Evolutionary conservation across 2,888 invertebrate genomes (phyloP), one percentile per base, ranked within the genome.

Genomic region (Stenolophus ochropezus): DNA sequence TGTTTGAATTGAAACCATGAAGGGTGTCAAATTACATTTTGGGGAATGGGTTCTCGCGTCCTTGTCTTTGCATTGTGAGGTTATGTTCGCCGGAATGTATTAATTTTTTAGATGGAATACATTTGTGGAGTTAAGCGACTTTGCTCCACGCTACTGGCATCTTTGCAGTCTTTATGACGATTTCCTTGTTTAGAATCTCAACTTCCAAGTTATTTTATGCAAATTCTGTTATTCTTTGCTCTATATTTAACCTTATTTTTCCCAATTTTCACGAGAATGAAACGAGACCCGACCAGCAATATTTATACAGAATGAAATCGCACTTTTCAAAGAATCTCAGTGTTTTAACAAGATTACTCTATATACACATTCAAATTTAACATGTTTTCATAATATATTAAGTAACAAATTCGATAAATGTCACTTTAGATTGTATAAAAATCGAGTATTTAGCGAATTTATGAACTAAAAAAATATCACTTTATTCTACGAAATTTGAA

Each of bases 61-160:
- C 61, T 14, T 23, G 56, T 61, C 25, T 21, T 61, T 61, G 61
- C 23, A 25, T 61, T 61, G 25, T 25, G 25, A 61, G n/a, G 25
- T 25, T 61, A 69, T 69, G 42, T 69, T 69, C 42, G 42, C 18
- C 11, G 16, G 69, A 47, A 33, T 42, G 69, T 69, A 69, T 69
- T 69, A 69, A 69, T 69, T 69, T 69, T 69, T 47, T 42, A 69
- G 69, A 42, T 65, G 65, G 65, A 33, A 27, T 69, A 69, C 69
- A 42, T 42, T 69, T 69, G 33, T 3, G 16, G 18, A 69, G 42
- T 69, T 42, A 42, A 33, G 11, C 69, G 42, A 61, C 42, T 69
- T 69, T 65, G 8, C 69, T 16, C 6, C 18, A 69, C 18, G 33
- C 33, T 20, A 42, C 20, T 65, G 21, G 27, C 65, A 18, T 65